phyloP scores from a whole-genome alignment of 2,797 vertebrate genomes.

The Capromys pilorides region DNA sequence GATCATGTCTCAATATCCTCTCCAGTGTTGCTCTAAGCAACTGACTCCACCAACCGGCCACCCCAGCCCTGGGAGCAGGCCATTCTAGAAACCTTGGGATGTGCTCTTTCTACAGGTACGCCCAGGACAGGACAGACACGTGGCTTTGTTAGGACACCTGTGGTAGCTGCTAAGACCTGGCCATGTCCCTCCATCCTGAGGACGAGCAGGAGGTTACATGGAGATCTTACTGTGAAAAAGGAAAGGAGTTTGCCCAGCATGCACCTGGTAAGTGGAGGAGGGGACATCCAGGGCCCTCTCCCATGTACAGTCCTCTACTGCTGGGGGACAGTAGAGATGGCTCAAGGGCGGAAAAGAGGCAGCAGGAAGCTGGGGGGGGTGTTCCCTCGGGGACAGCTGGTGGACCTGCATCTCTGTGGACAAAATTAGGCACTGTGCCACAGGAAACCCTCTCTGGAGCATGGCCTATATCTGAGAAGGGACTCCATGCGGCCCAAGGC shows the following conservation, averaged over 20 bases:
- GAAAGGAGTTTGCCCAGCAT: neutral
- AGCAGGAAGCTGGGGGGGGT: neutral
- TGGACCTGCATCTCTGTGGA: neutral
- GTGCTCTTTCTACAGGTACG: neutral
- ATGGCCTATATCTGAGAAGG: neutral
- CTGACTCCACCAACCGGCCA: neutral
- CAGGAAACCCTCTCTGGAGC: neutral
- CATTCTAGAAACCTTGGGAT: neutral
- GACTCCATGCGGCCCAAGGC: rapidly evolving
- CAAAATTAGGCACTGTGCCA: neutral
- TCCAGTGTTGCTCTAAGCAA: neutral
- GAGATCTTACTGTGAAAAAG: neutral
- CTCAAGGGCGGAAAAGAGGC: neutral
- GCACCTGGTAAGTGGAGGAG: neutral
- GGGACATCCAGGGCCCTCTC: neutral
- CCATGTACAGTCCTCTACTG: no score
- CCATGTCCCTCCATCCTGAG: no score
- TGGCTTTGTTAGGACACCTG: no score
- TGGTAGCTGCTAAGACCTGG: no score
- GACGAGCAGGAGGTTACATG: neutral
- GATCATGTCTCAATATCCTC: neutral
- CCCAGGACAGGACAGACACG: neutral
- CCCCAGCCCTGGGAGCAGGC: neutral
- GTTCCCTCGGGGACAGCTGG: neutral
- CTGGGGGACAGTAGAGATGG: no score